A percentile compares a stretch with the other conserved stretches of the same genome.
These are phyloP conservation scores for Philaethria dido DNA, from an alignment of 2,888 invertebrate species.

Conservation along the genomic window DNA sequence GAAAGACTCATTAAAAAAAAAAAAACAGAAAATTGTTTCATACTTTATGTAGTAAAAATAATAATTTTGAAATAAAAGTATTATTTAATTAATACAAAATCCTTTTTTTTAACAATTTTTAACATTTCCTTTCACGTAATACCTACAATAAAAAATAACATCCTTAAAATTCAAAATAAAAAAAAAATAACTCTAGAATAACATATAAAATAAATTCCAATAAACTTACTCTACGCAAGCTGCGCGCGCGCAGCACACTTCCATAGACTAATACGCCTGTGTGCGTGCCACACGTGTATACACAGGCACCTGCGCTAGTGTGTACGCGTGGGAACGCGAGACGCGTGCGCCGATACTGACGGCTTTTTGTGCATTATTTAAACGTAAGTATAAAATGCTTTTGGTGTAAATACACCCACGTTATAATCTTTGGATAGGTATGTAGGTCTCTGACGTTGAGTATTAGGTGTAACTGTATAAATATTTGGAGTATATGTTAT, in stretches of 20 bases:
- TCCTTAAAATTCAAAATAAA: neutral
- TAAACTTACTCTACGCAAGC: constrained; percentile 53
- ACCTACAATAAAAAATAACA: too few species aligned
- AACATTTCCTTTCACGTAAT: too few species aligned
- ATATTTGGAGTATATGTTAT: constrained; percentile 2
- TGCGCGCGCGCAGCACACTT: constrained; percentile 68
- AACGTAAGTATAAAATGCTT: constrained; percentile 45
- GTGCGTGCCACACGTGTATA: constrained; percentile 32
- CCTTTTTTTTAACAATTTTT: too few species aligned
- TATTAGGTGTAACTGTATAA: constrained; percentile 25
- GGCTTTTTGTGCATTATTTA: constrained; percentile 73
- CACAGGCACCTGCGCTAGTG: constrained; percentile 53
- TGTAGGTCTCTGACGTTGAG: constrained; percentile 34
- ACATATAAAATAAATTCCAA: constrained; percentile 44
- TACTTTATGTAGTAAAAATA: too few species aligned
- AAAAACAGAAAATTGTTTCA: too few species aligned
- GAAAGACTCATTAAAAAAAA: too few species aligned
- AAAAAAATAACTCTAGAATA: constrained; percentile 29
- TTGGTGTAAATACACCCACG: constrained; percentile 46
- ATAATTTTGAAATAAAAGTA: too few species aligned
- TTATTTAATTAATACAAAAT: too few species aligned
- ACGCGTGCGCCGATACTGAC: constrained; percentile 79
- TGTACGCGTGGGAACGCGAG: constrained; percentile 78
- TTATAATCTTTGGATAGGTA: constrained; percentile 34
- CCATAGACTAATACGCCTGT: constrained; percentile 52